These are phyloP conservation scores for Folsomia candida DNA, from an alignment of 2,888 invertebrate species.

Conservation along the genomic window DNA sequence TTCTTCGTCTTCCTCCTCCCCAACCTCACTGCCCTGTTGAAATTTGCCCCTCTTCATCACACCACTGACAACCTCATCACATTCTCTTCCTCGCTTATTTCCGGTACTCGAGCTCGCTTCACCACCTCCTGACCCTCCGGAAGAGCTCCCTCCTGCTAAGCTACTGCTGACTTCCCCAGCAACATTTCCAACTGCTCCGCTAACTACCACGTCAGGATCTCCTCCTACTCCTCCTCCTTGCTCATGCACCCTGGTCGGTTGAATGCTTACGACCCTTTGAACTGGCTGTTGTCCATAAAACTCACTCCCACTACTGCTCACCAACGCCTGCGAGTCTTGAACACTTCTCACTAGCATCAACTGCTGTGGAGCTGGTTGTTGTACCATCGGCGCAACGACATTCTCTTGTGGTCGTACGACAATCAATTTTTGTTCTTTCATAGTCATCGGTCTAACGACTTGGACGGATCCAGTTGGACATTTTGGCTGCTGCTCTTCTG, in stretches of 20 bases:
- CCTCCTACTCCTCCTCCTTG: constrained; percentile 54
- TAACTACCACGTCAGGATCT: constrained; percentile 5
- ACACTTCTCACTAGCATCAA: constrained; percentile 26
- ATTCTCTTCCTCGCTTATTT: not conserved
- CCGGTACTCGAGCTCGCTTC: not conserved
- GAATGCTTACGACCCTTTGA: constrained; percentile 11
- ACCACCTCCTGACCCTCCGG: not conserved
- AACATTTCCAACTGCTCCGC: not conserved
- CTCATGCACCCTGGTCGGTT: constrained; percentile 10
- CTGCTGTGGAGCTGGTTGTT: constrained; percentile 57
- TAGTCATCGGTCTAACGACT: constrained; percentile 86
- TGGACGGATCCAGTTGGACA: constrained; percentile 81
- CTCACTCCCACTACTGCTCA: constrained; percentile 23
- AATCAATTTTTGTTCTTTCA: constrained; percentile 61
- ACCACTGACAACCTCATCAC: not conserved
- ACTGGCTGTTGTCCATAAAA: not conserved
- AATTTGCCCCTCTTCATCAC: not conserved
- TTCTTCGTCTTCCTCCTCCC: constrained; percentile 60
- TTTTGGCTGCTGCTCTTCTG: constrained; percentile 32
- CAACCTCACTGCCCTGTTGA: constrained; percentile 38
- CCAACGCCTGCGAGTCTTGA: constrained; percentile 50
- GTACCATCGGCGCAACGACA: constrained; percentile 49
- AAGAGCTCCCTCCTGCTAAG: not conserved
- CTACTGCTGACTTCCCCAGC: not conserved
- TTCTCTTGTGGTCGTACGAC: not conserved